Conservation (phyloP, 2,113 vertebrate species). For the Esox niger region DNA sequence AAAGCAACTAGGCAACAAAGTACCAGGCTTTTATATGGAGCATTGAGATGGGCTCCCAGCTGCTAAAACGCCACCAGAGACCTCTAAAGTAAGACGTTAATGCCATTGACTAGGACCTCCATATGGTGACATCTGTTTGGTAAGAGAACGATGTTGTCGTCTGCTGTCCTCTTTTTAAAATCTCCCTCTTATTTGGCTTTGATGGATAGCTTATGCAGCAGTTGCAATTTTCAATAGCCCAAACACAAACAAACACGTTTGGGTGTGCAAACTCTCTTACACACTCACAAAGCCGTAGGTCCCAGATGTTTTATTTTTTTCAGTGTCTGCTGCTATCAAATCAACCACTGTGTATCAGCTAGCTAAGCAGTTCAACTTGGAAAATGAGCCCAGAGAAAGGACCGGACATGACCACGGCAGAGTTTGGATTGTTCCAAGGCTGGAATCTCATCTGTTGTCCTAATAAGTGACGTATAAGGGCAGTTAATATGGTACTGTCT, state of each 20-base stretch:
- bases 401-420: too few relatives aligned
- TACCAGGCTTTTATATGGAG: not conserved
- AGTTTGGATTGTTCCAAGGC: too few relatives aligned
- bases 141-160: slow-evolving; percentile 33
- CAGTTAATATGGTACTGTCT: too few relatives aligned
- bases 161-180: slow-evolving; percentile 34
- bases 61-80: slow-evolving; percentile 43
- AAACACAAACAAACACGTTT: not conserved
- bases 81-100: not conserved
- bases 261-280: not conserved
- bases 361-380: too few relatives aligned
- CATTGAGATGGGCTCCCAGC: not conserved
- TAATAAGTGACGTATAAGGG: too few relatives aligned
- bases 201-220: slow-evolving; percentile 62
- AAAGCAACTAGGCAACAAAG: too few relatives aligned
- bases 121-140: slow-evolving; percentile 59
- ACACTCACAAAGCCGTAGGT: not conserved
- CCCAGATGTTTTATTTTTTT: too few relatives aligned
- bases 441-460: too few relatives aligned
- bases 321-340: too few relatives aligned
- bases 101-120: slow-evolving; percentile 23
- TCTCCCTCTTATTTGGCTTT: slow-evolving; percentile 49
- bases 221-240: slow-evolving; percentile 38
- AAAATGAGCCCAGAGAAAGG: too few relatives aligned
- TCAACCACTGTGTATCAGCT: too few relatives aligned